Evolutionary conservation across 2,888 invertebrate genomes (phyloP), one percentile per base, ranked within the genome.

Genomic region (Cremastinae sp.): DNA sequence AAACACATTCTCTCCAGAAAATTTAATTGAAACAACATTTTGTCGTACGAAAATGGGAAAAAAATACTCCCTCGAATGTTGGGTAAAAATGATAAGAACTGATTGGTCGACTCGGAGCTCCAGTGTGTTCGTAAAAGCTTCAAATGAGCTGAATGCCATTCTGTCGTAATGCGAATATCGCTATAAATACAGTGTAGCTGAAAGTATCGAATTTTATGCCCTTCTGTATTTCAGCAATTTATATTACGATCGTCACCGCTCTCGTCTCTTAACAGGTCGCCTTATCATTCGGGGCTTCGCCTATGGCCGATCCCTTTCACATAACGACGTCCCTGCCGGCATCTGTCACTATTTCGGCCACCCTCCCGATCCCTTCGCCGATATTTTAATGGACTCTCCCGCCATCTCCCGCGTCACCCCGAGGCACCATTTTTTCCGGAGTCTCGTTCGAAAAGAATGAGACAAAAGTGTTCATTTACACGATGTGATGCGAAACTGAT

Each of bases 321-420:
- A n/a, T n/a, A 20, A 9, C 47, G 37, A 47, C 47, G 20, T 68
- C 12, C 28, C 51, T 20, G 49, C 22, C 22, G 51, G 51, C 51
- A n/a, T 14, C 10, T 9, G 39, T 51, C 39, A 64, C 20, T 14
- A 28, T 28, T 28, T 28, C 28, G 28, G 28, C 22, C 35, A 7
- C 58, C 22, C 22, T 47, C 18, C 14, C 5, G n/a, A 14, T 16
- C 3, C 43, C 43, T 22, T 45, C 14, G 37, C 39, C 28, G 59
- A 69, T 59, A 51, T 69, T 69, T 69, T 69, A 69, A 69, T 69
- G 68, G 68, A 69, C 58, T 58, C 20, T 58, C 22, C 14, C 58
- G 14, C 49, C 41, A 12, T 14, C 18, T 8, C 43, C 43, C 10
- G 37, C 35, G 56, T 68, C 22, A 14, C 62, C 0, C 18, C 7